Evolutionary conservation across 2,888 invertebrate genomes (phyloP).

Genomic region (Matsumyia berberina): DNA sequence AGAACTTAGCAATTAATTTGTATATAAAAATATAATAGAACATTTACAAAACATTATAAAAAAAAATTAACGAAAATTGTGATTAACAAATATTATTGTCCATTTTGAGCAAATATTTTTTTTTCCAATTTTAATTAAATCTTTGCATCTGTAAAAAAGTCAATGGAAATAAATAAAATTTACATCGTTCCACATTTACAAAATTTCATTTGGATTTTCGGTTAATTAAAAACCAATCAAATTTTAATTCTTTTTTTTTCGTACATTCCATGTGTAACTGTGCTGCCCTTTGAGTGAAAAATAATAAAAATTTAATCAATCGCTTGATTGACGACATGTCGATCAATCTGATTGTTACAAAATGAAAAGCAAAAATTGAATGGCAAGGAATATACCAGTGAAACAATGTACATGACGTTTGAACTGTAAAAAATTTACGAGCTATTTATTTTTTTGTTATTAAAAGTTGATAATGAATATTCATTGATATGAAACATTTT

Average conservation of each 20-base stretch:
- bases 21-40: neutral
- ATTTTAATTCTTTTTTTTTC: slow-evolving; percentile 76
- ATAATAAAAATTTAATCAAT: slow-evolving; percentile 76
- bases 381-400: neutral
- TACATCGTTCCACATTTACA: slow-evolving; percentile 27
- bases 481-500: neutral
- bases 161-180: slow-evolving; percentile 37
- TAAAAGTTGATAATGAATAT: neutral
- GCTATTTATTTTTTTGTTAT: neutral
- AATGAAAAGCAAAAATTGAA: slow-evolving; percentile 23
- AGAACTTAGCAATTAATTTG: too few species aligned
- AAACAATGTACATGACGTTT: slow-evolving; percentile 9
- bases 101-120: slow-evolving; percentile 27
- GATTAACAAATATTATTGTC: slow-evolving; percentile 39
- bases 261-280: slow-evolving; percentile 60
- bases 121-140: slow-evolving; percentile 57
- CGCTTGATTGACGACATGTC: slow-evolving; percentile 73
- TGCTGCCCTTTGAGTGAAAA: slow-evolving; percentile 62
- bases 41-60: neutral
- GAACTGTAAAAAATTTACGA: neutral
- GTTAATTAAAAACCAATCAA: slow-evolving; percentile 83
- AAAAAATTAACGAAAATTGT: slow-evolving; percentile 3
- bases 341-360: slow-evolving; percentile 68
- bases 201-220: slow-evolving; percentile 77
- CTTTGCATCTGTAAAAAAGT: slow-evolving; percentile 24